These are phyloP conservation scores for Petrocephalus sullivani DNA, from an alignment of 2,797 vertebrate species.

Conservation along the genomic window DNA sequence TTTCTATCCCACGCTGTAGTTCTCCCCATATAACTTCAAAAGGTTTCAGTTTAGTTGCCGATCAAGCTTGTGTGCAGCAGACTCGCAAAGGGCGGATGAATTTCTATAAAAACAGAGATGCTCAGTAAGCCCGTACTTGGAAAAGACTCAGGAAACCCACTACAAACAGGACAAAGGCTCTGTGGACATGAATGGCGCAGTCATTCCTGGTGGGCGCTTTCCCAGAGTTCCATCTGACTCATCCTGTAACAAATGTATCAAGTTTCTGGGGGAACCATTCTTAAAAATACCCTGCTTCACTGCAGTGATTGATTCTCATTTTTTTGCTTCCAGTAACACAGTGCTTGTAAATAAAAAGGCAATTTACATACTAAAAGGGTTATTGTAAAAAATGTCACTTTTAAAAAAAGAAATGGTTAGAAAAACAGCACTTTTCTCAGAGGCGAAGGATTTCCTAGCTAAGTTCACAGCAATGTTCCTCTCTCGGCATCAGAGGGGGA, in stretches of 20 bases:
- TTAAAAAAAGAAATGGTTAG: conserved; percentile 45
- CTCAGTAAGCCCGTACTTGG: not conserved
- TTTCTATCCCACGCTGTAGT: not conserved
- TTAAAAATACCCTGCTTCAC: conserved; percentile 36
- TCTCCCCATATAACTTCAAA: not conserved
- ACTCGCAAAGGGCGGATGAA: not conserved
- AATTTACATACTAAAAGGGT: conserved; percentile 35
- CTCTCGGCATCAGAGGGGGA: conserved; percentile 41
- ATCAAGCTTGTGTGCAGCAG: not conserved
- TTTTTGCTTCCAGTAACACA: conserved; percentile 34
- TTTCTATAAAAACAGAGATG: not conserved
- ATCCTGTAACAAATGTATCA: not conserved
- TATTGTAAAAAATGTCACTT: conserved; percentile 35
- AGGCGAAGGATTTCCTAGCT: conserved; percentile 52
- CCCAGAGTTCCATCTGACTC: not conserved
- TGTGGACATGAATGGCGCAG: not conserved
- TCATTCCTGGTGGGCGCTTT: not conserved
- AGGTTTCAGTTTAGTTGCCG: not conserved
- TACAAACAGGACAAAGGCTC: not conserved
- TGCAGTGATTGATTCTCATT: conserved; percentile 13
- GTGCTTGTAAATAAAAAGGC: conserved; percentile 52
- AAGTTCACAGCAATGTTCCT: conserved; percentile 68
- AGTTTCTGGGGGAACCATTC: conserved; percentile 32
- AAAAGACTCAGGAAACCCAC: not conserved
- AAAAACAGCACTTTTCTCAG: conserved; percentile 48